Evolutionary conservation across 2,888 invertebrate species (phyloP), one percentile per base, ranked within the genome.

Genomic region (Branchipolynoe longqiensis): DNA sequence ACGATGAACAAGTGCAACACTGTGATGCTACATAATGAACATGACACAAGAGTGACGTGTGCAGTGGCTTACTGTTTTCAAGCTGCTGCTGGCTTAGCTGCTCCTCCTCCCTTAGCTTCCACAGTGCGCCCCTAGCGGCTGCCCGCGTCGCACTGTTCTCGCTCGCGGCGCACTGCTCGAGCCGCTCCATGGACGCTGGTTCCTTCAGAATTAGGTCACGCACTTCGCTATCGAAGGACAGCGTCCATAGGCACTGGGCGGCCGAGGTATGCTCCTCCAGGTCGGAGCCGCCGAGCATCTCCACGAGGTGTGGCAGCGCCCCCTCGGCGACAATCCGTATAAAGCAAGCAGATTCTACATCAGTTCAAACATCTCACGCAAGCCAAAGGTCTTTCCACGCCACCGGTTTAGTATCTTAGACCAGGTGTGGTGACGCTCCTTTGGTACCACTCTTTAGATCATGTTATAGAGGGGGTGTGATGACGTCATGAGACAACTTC

Each of bases 161-260:
- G 25, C 58, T 54, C 31, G 69, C 31, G 14, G 40, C 48, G 22
- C 56, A 59, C 1, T 28, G 31, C 12, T 84, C 36, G 14, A 87
- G 82, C 6, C 64, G 33, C 0, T 78, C 84, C 38, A 82, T n/a
- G 14, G 59, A 82, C 38, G 59, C 82, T 8, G 81, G 62, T 38
- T 85, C 83, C 12, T 28, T 62, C 38, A 41, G 48, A 41, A 87
- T 85, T 56, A 78, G n/a, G 22, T 78, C 25, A 0, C 74, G 41
- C 56, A 73, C 64, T 0, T 84, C 40, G 12, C 62, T 41, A 28
- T 87, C 73, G 41, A 87, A 87, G 31, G 41, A 31, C 18, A 87
- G 48, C 18, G 38, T 84, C 87, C 87, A 87, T 14, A 87, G 40
- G 12, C 64, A 33, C 22, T 59, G 56, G 41, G 85, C 84, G 1